phyloP scores from a whole-genome alignment of 2,113 vertebrate genomes.

The Otolemur garnettii region DNA sequence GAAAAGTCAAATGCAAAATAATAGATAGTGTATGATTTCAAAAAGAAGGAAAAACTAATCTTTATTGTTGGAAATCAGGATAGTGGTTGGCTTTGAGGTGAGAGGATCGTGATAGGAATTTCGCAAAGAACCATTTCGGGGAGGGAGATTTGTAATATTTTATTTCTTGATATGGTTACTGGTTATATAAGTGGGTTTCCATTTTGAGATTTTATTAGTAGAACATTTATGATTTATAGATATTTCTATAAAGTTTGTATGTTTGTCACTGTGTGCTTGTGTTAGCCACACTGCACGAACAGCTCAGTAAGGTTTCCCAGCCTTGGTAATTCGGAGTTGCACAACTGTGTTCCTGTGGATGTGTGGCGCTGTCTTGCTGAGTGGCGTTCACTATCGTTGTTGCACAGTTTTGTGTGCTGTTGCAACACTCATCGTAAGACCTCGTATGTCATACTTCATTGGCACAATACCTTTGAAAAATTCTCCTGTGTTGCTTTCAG shows the following conservation, averaged over 20 bases:
- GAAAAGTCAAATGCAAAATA: not conserved
- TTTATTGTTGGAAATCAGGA: not conserved
- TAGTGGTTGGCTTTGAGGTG: not conserved
- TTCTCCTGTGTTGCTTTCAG: not conserved
- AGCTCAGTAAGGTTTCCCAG: too few relatives aligned
- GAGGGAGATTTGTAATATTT: not conserved
- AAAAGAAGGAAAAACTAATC: not conserved
- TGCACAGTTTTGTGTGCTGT: too few relatives aligned
- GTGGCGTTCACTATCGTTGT: too few relatives aligned
- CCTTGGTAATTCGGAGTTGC: too few relatives aligned
- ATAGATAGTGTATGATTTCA: not conserved
- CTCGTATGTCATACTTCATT: not conserved
- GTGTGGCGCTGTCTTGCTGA: too few relatives aligned
- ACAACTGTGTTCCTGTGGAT: too few relatives aligned
- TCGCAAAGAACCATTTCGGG: not conserved
- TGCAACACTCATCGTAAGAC: too few relatives aligned
- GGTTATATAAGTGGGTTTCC: not conserved
- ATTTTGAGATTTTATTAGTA: not conserved
- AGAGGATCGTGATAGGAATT: accelerated
- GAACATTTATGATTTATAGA: not conserved
- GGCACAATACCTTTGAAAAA: not conserved
- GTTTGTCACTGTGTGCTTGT: too few relatives aligned
- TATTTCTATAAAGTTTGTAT: not conserved
- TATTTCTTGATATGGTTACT: not conserved
- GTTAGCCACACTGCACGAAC: too few relatives aligned